phyloP scores from a whole-genome alignment of 2,113 vertebrate species.

The Barnardius zonarius region DNA sequence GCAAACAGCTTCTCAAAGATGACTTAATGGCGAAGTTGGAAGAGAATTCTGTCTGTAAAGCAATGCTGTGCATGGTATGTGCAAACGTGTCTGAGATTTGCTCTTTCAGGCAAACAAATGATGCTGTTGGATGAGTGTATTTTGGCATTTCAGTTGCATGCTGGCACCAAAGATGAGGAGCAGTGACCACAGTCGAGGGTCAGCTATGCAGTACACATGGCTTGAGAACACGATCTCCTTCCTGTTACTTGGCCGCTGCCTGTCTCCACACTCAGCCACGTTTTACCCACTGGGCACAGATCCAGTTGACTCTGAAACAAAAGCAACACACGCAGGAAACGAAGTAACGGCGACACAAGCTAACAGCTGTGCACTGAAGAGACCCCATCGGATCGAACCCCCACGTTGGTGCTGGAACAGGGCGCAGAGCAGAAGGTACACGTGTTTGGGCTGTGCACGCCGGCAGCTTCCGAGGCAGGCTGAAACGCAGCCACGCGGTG shows the following conservation, averaged over 20 bases:
- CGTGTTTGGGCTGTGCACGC: fast-evolving
- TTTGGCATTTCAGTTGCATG: not conserved
- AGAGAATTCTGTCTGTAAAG: not conserved
- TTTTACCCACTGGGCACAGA: not conserved
- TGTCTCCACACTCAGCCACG: fast-evolving
- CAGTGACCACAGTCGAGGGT: fast-evolving
- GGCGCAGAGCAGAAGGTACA: fast-evolving
- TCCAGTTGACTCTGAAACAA: not conserved
- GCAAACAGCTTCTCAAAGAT: not conserved
- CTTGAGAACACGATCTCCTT: not conserved
- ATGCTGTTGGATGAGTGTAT: not conserved
- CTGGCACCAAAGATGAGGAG: not conserved
- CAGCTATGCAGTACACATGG: fast-evolving
- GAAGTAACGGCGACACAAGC: fast-evolving
- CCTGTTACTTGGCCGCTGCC: fast-evolving
- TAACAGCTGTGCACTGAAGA: fast-evolving
- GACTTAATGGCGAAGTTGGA: not conserved
- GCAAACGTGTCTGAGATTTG: not conserved
- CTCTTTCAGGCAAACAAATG: not conserved
- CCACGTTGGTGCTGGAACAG: fast-evolving
- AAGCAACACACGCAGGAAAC: fast-evolving
- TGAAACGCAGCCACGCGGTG: not conserved
- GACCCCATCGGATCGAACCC: fast-evolving
- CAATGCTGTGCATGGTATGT: not conserved
- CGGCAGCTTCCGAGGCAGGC: fast-evolving